phyloP scores from a whole-genome alignment of 2,888 invertebrate species.

The Rambutsinella grinnellia region DNA sequence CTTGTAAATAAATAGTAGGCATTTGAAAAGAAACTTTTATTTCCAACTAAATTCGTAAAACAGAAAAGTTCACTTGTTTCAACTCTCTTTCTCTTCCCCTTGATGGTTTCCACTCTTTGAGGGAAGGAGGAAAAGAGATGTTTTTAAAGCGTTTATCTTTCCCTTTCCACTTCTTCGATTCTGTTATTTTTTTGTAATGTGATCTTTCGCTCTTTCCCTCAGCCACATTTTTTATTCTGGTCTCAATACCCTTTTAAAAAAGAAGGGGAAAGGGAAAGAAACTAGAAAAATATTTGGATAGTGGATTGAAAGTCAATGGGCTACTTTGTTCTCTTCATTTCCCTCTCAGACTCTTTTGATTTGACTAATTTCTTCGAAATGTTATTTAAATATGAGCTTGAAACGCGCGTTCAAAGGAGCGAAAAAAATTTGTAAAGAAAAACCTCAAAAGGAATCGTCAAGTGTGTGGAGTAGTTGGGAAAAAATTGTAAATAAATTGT shows the following conservation, averaged over 20 bases:
- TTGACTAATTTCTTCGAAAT: not conserved
- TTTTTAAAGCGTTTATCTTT: conserved; percentile 36
- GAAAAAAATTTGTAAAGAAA: not conserved
- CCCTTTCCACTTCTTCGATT: conserved; percentile 45
- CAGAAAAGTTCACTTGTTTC: not conserved
- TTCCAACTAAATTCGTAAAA: not conserved
- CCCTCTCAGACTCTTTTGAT: too few relatives aligned
- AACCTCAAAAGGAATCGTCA: not conserved
- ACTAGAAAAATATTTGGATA: conserved; percentile 16
- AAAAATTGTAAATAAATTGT: not conserved
- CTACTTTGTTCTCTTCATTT: not conserved
- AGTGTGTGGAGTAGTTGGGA: not conserved
- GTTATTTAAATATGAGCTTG: not conserved
- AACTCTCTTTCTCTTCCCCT: not conserved
- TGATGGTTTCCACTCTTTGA: too few relatives aligned
- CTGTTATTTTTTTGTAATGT: conserved; percentile 44
- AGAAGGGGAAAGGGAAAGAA: too few relatives aligned
- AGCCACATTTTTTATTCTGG: too few relatives aligned
- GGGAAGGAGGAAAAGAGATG: conserved; percentile 1
- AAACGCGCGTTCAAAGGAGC: not conserved
- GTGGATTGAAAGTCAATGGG: conserved; percentile 1
- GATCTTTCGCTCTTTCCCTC: conserved; percentile 34
- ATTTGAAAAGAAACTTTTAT: conserved; percentile 5
- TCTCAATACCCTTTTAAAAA: too few relatives aligned
- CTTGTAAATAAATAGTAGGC: not conserved